Evolutionary conservation across 2,113 vertebrate species (phyloP), one percentile per base, ranked within the genome.

Genomic region (Nestor notabilis): DNA sequence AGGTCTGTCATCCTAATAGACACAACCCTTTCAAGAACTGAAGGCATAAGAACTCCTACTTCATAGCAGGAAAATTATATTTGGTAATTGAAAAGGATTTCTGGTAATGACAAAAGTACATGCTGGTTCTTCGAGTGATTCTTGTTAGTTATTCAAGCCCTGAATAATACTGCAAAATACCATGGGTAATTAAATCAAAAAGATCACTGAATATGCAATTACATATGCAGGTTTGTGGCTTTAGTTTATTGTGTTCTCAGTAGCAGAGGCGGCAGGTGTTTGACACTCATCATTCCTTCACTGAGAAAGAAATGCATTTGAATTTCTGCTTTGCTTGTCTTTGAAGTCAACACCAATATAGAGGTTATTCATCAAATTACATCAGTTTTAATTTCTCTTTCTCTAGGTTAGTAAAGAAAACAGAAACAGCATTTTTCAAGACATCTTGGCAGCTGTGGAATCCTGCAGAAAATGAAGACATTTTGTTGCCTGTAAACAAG

Each of bases 331-430:
- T 77, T 78, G 72, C 82, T 52, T 89, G 35, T 46, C 72, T 66
- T 87, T 93, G 58, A 78, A 90, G 64, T 85, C 82, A 91, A 58
- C 31, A 41, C 27, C 55, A 46, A 35, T 74, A 27, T 2, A 46
- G 72, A 76, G 65, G 28, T 52, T 81, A 49, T 87, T 94, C 2
- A 55, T 43, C n/a, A 78, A 85, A 74, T 95, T 21, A 90, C 76
- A 58, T 83, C 79, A n/a, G 7, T 95, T 96, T 80, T 95, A 82
- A 89, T 92, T 92, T 87, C 77, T 93, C 64, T 94, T 82, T 84
- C 50, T 89, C 52, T 95, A 99, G 99, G 98, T 99, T 92, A 98
- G 98, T 25, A 99, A 98, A 91, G 99, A 99, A 69, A 99, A 99
- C 98, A 98, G 99, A 98, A 98, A 98, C 95, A 60, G 55, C 89